phyloP scores from a whole-genome alignment of 2,888 invertebrate species.

The Idaea biselata region DNA sequence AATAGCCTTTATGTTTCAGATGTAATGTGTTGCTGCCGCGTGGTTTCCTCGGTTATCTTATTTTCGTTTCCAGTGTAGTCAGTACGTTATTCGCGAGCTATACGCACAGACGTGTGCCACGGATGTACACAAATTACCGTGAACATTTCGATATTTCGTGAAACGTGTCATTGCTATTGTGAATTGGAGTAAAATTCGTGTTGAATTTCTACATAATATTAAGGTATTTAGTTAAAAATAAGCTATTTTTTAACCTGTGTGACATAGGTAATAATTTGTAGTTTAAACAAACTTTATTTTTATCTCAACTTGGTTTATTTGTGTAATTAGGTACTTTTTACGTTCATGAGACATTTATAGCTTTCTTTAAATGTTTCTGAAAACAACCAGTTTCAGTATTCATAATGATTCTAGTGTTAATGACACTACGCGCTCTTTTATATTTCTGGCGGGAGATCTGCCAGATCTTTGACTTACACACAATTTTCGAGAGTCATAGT shows the following conservation, averaged over 20 bases:
- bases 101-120: conserved; percentile 44
- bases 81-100: conserved; percentile 50
- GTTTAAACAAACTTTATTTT: neutral
- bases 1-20: conserved; percentile 38
- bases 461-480: conserved; percentile 44
- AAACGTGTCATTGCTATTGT: neutral
- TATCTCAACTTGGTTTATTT: neutral
- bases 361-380: neutral
- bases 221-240: neutral
- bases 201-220: neutral
- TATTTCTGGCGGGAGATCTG: conserved; percentile 57
- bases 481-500: conserved; percentile 32
- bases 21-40: conserved; percentile 40
- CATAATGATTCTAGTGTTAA: neutral
- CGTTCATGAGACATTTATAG: neutral
- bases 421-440: conserved; percentile 33
- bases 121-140: neutral
- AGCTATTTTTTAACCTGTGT: neutral
- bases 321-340: neutral
- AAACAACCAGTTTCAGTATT: neutral
- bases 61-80: conserved; percentile 47
- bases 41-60: conserved; percentile 56
- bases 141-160: neutral
- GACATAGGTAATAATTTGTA: neutral
- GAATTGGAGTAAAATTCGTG: neutral